These are phyloP conservation scores for Chloroceryle inda DNA, from an alignment of 2,797 vertebrate genomes.

Conservation along the genomic window DNA sequence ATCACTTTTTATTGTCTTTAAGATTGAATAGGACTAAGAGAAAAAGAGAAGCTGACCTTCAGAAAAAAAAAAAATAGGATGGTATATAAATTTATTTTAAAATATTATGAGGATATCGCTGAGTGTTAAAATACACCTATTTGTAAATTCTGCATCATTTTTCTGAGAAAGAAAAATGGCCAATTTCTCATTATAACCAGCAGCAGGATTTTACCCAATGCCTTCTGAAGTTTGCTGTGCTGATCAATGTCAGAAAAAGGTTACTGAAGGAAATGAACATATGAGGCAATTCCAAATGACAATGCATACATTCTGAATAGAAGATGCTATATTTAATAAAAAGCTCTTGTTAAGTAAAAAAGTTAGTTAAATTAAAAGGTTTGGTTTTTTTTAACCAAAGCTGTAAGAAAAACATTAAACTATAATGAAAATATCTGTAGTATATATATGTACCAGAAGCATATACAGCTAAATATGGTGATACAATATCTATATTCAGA, in stretches of 20 bases:
- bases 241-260: neutral
- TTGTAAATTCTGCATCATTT: neutral
- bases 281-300: neutral
- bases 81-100: neutral
- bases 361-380: neutral
- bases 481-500: neutral
- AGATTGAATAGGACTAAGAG: neutral
- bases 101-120: neutral
- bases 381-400: neutral
- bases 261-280: neutral
- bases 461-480: neutral
- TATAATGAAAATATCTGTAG: neutral
- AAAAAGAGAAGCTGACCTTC: neutral
- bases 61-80: neutral
- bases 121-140: neutral
- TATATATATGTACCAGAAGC: neutral
- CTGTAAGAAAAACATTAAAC: neutral
- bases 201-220: neutral
- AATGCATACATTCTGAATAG: neutral
- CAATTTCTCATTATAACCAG: neutral
- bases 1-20: conserved; percentile 19
- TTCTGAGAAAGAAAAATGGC: neutral
- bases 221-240: neutral
- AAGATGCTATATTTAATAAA: neutral
- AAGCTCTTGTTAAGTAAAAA: neutral